Evolutionary conservation across 2,113 vertebrate species (phyloP).

Genomic region (Nesoenas mayeri): DNA sequence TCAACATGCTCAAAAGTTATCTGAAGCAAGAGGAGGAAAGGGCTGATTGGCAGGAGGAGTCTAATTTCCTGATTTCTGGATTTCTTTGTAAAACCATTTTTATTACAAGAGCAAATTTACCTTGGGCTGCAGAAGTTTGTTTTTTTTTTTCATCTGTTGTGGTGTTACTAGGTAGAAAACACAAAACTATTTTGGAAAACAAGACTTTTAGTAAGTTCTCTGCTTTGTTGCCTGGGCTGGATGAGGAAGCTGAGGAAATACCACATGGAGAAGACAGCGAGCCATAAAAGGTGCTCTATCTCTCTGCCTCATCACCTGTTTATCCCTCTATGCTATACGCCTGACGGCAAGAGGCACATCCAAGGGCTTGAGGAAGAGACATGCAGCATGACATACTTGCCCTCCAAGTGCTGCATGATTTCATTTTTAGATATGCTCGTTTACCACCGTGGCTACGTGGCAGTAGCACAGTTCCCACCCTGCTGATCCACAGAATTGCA

Average conservation of each 20-base stretch:
- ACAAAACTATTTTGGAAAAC: not conserved
- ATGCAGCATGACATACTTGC: not conserved
- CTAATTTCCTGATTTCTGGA: not conserved
- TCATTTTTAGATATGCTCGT: not conserved
- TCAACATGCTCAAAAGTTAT: not conserved
- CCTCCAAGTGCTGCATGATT: not conserved
- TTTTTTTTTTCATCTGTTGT: not conserved
- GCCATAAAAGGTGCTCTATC: not conserved
- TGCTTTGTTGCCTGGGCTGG: not conserved
- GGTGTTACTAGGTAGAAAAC: not conserved
- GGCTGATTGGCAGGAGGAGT: not conserved
- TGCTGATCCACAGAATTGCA: not conserved
- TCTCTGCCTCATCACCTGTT: not conserved
- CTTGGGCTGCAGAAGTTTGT: not conserved
- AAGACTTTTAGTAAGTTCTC: not conserved
- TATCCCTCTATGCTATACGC: not conserved
- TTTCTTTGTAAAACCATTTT: not conserved
- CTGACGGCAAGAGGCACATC: not conserved
- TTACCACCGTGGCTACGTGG: not conserved
- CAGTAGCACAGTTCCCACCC: not conserved
- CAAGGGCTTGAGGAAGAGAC: not conserved
- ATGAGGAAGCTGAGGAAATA: not conserved
- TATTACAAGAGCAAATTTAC: not conserved
- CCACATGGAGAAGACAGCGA: not conserved
- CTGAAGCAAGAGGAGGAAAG: not conserved